Evolutionary conservation across 2,888 invertebrate species (phyloP), one percentile per base, ranked within the genome.

Genomic region (Keiferia lycopersicella): DNA sequence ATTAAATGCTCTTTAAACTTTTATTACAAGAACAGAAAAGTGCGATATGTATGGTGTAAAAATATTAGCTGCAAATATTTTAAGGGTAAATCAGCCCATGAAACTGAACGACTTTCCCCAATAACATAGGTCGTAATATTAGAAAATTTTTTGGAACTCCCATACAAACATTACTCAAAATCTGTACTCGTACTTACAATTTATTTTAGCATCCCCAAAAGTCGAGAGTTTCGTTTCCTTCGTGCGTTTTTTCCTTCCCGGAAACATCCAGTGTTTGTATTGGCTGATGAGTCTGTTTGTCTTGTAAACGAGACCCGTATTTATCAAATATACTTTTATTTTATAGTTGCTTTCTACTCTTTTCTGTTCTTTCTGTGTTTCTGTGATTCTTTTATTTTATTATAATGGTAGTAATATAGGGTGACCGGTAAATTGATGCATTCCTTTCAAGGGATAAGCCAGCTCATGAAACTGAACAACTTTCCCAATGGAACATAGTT

Each of bases 261-360:
- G 45, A 2, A 45, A 45, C n/a, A 45, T n/a, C 72, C 53, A 26
- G 72, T 85, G 82, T 86, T 86, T 84, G 82, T 69, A 76, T 76
- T 81, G 72, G 67, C 82, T 87, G 87, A 87, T 84, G 86, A 87
- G 82, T 74, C 74, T 86, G 86, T 86, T 86, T 86, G 79, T 78
- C 66, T 81, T 82, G 83, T 81, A 80, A 86, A 86, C 84, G 83
- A 84, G 78, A 78, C 79, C 81, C 83, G 82, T 83, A 84, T 82
- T 83, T 82, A 69, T 68, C 68, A 70, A 68, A 61, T 62, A 51
- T 61, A 62, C 61, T 51, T 51, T 51, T 50, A 38, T 20, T 61
- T 30, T 61, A 48, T 48, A 59, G n/a, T 30, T 53, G n/a, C 53
- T 53, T 26, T 51, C 11, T 51, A 26, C 26, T 51, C 18, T 51